These are phyloP conservation scores for Bembecia ichneumoniformis DNA, from an alignment of 2,888 invertebrate species.

Conservation along the genomic window DNA sequence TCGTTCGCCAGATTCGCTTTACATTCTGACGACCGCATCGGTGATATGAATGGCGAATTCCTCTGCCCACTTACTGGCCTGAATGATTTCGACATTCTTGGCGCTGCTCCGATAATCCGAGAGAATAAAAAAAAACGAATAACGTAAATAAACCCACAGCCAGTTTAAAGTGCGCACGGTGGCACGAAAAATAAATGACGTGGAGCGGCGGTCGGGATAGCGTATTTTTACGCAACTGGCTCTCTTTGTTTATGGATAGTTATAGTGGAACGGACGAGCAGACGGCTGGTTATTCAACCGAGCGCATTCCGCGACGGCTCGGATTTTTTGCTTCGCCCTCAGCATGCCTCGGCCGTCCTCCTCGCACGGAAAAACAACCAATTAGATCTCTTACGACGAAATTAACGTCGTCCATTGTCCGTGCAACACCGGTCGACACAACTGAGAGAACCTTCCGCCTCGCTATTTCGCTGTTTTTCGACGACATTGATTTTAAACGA, in stretches of 20 bases:
- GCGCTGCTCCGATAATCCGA: constrained; percentile 63
- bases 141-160: constrained; percentile 57
- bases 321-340: constrained; percentile 51
- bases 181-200: constrained; percentile 59
- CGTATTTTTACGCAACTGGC: constrained; percentile 68
- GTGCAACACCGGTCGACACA: constrained; percentile 12
- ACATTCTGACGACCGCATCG: constrained; percentile 40
- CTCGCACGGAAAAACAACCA: constrained; percentile 39
- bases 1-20: constrained; percentile 5
- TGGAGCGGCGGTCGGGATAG: constrained; percentile 44
- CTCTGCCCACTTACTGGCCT: constrained; percentile 68
- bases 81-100: constrained; percentile 73
- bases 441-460: neutral
- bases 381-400: constrained; percentile 60
- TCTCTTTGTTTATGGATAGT: constrained; percentile 59
- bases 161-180: constrained; percentile 45
- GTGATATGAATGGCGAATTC: constrained; percentile 68
- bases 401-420: constrained; percentile 53
- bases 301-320: constrained; percentile 64
- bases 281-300: constrained; percentile 70
- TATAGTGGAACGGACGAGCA: constrained; percentile 28
- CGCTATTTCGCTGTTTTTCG: constrained; percentile 15
- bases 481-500: constrained; percentile 1
- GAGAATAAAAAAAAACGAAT: constrained; percentile 48
- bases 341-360: constrained; percentile 23